A percentile compares a stretch with the other conserved stretches of the same genome.
Conservation (phyloP, 23 tunicate species). For the Styela clava region DNA sequence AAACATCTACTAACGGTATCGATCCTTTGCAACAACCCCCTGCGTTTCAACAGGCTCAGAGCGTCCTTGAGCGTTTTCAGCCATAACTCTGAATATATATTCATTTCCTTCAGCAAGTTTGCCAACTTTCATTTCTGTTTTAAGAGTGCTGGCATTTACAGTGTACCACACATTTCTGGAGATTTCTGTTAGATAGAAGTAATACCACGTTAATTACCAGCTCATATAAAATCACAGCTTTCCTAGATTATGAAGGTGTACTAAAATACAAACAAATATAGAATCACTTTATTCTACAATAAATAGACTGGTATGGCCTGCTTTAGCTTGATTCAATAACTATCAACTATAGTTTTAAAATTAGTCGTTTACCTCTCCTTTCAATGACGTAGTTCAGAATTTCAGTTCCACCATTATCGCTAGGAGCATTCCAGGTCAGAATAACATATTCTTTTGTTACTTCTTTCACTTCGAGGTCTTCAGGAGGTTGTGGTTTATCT, state of each 20-base stretch:
- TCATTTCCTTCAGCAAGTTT: conserved; percentile 83
- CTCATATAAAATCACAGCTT: background rate
- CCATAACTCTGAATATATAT: conserved; percentile 90
- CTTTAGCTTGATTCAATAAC: too few species aligned
- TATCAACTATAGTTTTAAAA: too few species aligned
- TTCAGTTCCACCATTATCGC: conserved; percentile 87
- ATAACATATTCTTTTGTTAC: conserved; percentile 75
- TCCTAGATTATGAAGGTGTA: too few species aligned
- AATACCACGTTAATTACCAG: background rate
- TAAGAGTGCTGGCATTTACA: conserved; percentile 68
- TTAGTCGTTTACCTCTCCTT: conserved; percentile 53
- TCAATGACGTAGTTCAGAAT: conserved; percentile 83
- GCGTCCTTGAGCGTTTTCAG: conserved; percentile 85
- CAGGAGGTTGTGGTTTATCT: conserved; percentile 83
- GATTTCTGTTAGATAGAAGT: conserved; percentile 24
- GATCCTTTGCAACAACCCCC: conserved; percentile 71
- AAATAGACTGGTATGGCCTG: too few species aligned
- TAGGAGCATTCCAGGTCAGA: conserved; percentile 80
- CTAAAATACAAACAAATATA: too few species aligned
- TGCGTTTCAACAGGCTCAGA: conserved; percentile 83
- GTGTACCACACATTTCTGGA: conserved; percentile 87
- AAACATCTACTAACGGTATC: conserved; percentile 68
- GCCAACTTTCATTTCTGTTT: conserved; percentile 62
- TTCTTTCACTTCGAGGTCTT: conserved; percentile 65
- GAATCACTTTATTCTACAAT: too few species aligned